phyloP scores from a whole-genome alignment of 2,888 invertebrate genomes.

The Callyntrura guangdongensis region DNA sequence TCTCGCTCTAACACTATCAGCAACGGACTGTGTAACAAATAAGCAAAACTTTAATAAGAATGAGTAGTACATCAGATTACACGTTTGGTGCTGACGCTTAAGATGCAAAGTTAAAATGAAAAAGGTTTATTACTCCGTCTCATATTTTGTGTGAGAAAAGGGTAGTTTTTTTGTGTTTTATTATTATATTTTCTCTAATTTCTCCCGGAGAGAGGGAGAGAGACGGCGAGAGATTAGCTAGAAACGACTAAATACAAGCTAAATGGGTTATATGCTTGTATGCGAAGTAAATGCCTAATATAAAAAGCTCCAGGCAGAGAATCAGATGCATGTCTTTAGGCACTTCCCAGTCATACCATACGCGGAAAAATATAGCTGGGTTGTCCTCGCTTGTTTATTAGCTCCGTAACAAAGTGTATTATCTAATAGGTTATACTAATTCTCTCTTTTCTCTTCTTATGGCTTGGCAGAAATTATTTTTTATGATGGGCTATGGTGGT shows the following conservation, averaged over 20 bases:
- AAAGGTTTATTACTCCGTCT: conserved; percentile 19
- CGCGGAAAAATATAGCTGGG: conserved; percentile 65
- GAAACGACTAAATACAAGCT: conserved; percentile 23
- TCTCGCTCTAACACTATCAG: neutral
- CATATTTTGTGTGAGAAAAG: conserved; percentile 36
- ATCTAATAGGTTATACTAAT: neutral
- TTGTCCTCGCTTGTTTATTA: conserved; percentile 18
- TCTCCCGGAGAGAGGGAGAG: neutral
- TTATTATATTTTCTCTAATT: neutral
- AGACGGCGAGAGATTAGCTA: conserved; percentile 54
- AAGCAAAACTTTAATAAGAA: neutral
- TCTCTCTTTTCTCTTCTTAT: neutral
- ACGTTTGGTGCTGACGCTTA: neutral
- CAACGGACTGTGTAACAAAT: conserved; percentile 18
- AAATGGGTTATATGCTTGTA: conserved; percentile 28
- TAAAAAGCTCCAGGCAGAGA: conserved; percentile 27
- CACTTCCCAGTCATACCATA: neutral
- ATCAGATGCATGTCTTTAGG: neutral
- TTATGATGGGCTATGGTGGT: conserved; percentile 45
- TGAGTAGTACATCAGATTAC: neutral
- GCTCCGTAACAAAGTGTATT: neutral
- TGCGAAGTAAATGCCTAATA: neutral
- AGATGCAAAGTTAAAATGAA: conserved; percentile 25
- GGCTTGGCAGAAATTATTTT: conserved; percentile 62
- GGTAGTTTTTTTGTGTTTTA: conserved; percentile 16